Conservation (phyloP, 2,797 vertebrate genomes). For the Capromys pilorides region DNA sequence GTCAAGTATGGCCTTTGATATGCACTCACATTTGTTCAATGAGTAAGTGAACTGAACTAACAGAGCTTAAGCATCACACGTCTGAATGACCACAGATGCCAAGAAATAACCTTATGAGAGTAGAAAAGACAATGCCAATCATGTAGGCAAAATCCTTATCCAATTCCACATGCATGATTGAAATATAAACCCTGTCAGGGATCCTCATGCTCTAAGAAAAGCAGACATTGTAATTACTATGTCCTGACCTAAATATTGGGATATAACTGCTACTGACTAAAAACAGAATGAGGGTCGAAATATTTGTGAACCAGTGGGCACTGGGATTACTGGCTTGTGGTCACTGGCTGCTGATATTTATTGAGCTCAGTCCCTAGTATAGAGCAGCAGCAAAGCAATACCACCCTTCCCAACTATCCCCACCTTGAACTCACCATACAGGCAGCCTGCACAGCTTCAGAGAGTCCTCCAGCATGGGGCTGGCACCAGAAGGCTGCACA, state of each 20-base stretch:
- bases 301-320: neutral
- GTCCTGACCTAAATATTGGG: neutral
- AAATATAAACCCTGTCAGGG: neutral
- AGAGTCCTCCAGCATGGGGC: conserved; percentile 93
- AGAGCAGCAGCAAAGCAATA: conserved; percentile 5
- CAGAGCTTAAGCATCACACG: neutral
- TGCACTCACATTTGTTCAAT: conserved; percentile 29
- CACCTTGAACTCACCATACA: conserved; percentile 92
- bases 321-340: neutral
- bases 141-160: neutral
- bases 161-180: conserved; percentile 14
- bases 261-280: conserved; percentile 50
- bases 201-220: conserved; percentile 35
- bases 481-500: conserved; percentile 97
- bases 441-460: conserved; percentile 95
- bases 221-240: conserved; percentile 35
- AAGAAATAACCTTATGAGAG: conserved; percentile 53
- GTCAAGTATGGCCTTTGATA: neutral
- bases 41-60: conserved; percentile 56
- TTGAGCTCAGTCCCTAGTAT: neutral
- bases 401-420: neutral
- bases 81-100: conserved; percentile 3
- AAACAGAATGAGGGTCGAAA: conserved; percentile 28
- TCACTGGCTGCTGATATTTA: neutral
- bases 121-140: conserved; percentile 28